Conservation (phyloP, 2,888 invertebrate species). For the Drosophila neonasuta region DNA sequence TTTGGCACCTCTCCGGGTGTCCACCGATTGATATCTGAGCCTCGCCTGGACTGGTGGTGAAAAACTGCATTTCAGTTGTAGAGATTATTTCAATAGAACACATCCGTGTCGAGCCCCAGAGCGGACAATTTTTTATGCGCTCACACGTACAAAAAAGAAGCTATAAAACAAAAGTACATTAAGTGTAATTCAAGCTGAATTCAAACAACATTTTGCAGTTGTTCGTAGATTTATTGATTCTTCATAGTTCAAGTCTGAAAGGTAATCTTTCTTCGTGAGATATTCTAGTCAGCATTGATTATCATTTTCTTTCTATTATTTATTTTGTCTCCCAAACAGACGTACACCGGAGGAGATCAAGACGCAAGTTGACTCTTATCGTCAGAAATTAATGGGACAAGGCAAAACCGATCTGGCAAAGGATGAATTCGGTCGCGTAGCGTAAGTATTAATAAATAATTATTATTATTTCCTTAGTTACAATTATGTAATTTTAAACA, state of each 20-base stretch:
- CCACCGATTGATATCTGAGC: conserved; percentile 12
- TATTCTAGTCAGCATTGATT: no score
- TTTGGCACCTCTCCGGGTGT: conserved; percentile 28
- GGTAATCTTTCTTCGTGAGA: not conserved
- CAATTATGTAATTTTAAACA: conserved; percentile 61
- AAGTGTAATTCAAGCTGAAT: conserved; percentile 18
- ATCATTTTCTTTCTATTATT: not conserved
- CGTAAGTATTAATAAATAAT: conserved; percentile 65
- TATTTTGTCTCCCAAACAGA: conserved; percentile 84
- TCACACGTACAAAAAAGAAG: conserved; percentile 6
- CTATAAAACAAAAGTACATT: conserved; percentile 1
- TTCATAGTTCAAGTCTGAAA: not conserved
- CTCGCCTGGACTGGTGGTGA: conserved; percentile 58
- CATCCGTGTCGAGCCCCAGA: conserved; percentile 44
- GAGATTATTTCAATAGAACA: conserved; percentile 73
- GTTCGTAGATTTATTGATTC: not conserved
- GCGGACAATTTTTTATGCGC: conserved; percentile 36
- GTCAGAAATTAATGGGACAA: conserved; percentile 91
- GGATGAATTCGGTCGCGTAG: conserved; percentile 93
- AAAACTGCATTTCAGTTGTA: conserved; percentile 78
- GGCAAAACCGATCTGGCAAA: conserved; percentile 85
- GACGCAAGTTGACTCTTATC: conserved; percentile 92
- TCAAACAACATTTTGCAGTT: not conserved
- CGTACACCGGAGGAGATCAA: conserved; percentile 93
- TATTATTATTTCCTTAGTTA: conserved; percentile 19